phyloP scores from a whole-genome alignment of 2,113 vertebrate genomes.

The Ageneiosus marmoratus region DNA sequence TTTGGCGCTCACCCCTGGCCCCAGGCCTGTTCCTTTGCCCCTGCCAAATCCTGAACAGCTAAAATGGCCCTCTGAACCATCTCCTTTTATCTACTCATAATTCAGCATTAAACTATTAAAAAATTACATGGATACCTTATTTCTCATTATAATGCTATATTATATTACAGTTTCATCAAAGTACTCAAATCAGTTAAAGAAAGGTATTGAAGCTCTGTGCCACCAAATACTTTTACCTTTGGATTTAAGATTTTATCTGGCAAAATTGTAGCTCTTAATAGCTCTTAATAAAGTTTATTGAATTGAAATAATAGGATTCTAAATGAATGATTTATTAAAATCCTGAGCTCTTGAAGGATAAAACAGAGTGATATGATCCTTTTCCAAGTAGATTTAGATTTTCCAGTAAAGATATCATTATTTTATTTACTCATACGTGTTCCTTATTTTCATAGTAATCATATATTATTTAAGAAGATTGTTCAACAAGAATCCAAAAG shows the following conservation, averaged over 20 bases:
- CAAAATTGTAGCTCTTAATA: not conserved
- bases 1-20: conserved; percentile 47
- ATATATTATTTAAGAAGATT: not conserved
- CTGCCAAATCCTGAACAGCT: conserved; percentile 61
- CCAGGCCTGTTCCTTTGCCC: conserved; percentile 37
- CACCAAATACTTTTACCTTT: not conserved
- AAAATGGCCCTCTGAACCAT: conserved; percentile 41
- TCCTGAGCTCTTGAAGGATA: not conserved
- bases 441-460: not conserved
- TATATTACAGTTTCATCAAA: not conserved
- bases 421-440: not conserved
- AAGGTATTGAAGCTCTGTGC: not conserved
- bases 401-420: not conserved
- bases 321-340: not conserved
- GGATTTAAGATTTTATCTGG: not conserved
- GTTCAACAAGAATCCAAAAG: not conserved
- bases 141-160: too few relatives aligned
- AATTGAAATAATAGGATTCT: not conserved
- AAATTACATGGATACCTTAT: too few relatives aligned
- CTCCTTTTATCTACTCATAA: not conserved
- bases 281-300: too few relatives aligned
- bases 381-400: not conserved
- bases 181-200: not conserved
- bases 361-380: not conserved
- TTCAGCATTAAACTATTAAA: not conserved